A percentile compares a stretch with the other conserved stretches of the same genome.
Evolutionary conservation across 2,113 vertebrate genomes (phyloP).

Genomic region (Conger conger): DNA sequence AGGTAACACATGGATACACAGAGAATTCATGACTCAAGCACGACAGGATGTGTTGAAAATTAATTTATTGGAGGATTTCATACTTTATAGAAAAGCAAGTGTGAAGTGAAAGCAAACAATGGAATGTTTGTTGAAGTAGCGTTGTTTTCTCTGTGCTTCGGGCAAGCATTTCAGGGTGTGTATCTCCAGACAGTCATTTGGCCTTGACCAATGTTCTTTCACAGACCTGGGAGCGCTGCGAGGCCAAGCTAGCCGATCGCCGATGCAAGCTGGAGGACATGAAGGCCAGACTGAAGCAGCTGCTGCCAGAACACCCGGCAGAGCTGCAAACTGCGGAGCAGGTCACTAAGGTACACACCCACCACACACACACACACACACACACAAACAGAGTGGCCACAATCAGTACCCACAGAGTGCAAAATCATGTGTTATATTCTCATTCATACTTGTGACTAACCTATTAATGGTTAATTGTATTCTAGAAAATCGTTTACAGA

Average conservation of each 20-base stretch:
- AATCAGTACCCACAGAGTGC: not conserved
- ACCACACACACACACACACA: not conserved
- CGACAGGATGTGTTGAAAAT: not conserved
- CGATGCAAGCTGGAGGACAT: conserved; percentile 64
- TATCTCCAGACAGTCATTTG: not conserved
- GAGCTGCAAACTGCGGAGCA: conserved; percentile 69
- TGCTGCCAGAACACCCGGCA: conserved; percentile 72
- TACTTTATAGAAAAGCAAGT: not conserved
- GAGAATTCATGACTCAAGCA: not conserved
- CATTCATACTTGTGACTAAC: no score
- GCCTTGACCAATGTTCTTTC: conserved; percentile 36
- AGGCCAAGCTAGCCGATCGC: conserved; percentile 65
- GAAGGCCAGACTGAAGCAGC: conserved; percentile 67
- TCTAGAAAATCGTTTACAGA: no score
- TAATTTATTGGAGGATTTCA: not conserved
- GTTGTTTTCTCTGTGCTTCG: not conserved
- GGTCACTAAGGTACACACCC: conserved; percentile 70
- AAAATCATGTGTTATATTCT: not conserved
- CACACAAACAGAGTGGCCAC: not conserved
- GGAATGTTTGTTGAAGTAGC: not conserved
- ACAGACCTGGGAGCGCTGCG: conserved; percentile 82
- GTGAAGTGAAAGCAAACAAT: not conserved
- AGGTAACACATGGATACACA: not conserved
- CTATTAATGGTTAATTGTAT: no score
- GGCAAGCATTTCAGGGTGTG: not conserved